Percentiles rank a stretch among this genome's conserved stretches.
Conservation (phyloP, 2,888 invertebrate species). For the Drosophila neutralis region DNA sequence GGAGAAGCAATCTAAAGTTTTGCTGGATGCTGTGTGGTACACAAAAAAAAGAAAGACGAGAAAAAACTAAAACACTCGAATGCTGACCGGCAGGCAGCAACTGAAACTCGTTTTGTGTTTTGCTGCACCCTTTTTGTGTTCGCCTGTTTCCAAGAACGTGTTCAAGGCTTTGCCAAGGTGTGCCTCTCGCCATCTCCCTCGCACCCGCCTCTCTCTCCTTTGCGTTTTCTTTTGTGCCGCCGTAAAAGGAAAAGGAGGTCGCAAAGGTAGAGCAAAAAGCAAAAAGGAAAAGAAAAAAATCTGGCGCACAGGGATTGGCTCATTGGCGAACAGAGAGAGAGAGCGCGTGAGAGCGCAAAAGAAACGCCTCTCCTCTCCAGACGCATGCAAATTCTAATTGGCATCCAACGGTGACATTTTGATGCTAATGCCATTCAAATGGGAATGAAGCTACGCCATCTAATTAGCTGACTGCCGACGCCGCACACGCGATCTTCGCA, state of each 20-base stretch:
- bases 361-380: slow-evolving; percentile 37
- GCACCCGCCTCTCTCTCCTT: background rate
- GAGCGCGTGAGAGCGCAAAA: background rate
- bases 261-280: slow-evolving; percentile 41
- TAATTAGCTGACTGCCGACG: slow-evolving; percentile 6
- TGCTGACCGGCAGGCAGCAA: slow-evolving; percentile 50
- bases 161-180: slow-evolving; percentile 74
- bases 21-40: slow-evolving; percentile 59
- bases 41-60: slow-evolving; percentile 9
- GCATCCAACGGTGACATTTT: slow-evolving; percentile 32
- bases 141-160: slow-evolving; percentile 69
- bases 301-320: slow-evolving; percentile 47
- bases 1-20: slow-evolving; percentile 40
- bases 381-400: slow-evolving; percentile 32
- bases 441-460: slow-evolving; percentile 31
- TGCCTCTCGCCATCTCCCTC: slow-evolving; percentile 20
- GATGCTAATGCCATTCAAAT: slow-evolving; percentile 36
- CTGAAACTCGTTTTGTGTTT: slow-evolving; percentile 66
- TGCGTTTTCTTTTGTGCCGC: slow-evolving; percentile 10
- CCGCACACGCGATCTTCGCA: slow-evolving; percentile 51
- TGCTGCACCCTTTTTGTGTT: slow-evolving; percentile 68
- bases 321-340: background rate
- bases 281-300: slow-evolving; percentile 15
- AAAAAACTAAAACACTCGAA: slow-evolving; percentile 48
- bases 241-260: slow-evolving; percentile 67